Evolutionary conservation across 2,797 vertebrate species (phyloP).

Genomic region (Tympanoctomys barrerae): DNA sequence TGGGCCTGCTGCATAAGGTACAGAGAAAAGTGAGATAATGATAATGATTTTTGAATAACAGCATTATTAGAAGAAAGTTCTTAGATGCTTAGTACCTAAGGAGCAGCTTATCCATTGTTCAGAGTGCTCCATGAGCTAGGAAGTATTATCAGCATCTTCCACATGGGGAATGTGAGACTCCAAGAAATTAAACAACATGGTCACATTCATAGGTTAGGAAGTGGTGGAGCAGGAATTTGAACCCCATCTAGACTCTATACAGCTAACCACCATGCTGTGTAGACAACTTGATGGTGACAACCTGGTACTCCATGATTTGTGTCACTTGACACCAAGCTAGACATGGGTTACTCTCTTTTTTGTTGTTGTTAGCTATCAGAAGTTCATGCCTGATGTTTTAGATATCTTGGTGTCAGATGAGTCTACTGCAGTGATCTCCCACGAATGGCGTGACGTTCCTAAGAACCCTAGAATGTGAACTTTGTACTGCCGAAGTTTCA

Average conservation of each 20-base stretch:
- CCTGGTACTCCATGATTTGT: neutral
- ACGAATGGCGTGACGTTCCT: neutral
- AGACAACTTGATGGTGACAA: neutral
- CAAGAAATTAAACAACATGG: neutral
- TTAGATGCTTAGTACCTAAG: neutral
- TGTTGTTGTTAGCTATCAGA: neutral
- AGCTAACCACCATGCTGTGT: neutral
- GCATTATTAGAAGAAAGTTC: neutral
- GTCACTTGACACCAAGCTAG: neutral
- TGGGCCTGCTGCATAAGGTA: neutral
- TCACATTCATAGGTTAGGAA: neutral
- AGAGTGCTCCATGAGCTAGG: neutral
- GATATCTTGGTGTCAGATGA: neutral
- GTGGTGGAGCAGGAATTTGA: neutral
- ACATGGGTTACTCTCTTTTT: neutral
- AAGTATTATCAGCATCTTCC: slow-evolving; percentile 13
- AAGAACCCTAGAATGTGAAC: neutral
- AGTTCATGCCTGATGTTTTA: neutral
- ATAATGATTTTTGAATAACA: neutral
- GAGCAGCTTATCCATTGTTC: neutral
- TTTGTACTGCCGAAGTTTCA: neutral
- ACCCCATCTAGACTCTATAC: neutral
- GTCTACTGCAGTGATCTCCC: slow-evolving; percentile 25
- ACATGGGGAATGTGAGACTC: neutral
- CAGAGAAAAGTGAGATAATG: neutral